Base-by-base conservation (phyloP, 64 coral and sea anemone genomes). In the Trachythela sp. region DNA sequence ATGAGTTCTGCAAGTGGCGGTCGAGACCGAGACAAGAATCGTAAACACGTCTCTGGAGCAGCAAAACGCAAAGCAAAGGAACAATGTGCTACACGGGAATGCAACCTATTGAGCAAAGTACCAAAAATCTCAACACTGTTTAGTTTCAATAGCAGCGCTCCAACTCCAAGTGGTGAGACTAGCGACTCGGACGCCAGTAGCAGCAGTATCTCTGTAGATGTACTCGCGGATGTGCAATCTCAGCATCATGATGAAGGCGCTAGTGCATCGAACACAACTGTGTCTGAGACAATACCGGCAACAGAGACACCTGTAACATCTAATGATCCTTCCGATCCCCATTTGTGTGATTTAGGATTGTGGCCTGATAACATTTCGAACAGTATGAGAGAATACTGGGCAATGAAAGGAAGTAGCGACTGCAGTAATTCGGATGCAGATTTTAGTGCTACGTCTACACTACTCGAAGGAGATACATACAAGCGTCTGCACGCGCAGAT, bases 61-160 rank as follows among this genome's bases (percentile, higher is more conserved):
- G 71, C 71, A 77, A 77, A 77, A 77, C 71, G 71, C 71, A 77
- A 77, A 77, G 71, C 71, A n/a, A 77, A 77, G 32, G 71, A 77
- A 77, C 7, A 77, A 77, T n/a, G 32, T 35, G 71, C 29, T 17
- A 34, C 71, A 77, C 24, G 36, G 36, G 36, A 77, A 77, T n/a
- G 71, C 24, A 77, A 77, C 32, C 32, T 77, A 13, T 77, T 77
- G 71, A 77, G 71, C 71, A 77, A 77, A 77, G 32, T 77, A 77
- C 71, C 71, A 27, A 77, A 77, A 77, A 77, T 77, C 71, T 77
- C 71, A 77, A 77, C 71, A 32, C 71, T 77, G 9, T 77, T 77
- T 36, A 18, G 71, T 77, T 77, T 4, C 71, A 77, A 77, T 77
- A 77, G 71, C 71, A 77, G 71, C 26, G 36, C 71, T 77, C 36